phyloP scores from a whole-genome alignment of 2,888 invertebrate species.

The Pseudococcus viburni region DNA sequence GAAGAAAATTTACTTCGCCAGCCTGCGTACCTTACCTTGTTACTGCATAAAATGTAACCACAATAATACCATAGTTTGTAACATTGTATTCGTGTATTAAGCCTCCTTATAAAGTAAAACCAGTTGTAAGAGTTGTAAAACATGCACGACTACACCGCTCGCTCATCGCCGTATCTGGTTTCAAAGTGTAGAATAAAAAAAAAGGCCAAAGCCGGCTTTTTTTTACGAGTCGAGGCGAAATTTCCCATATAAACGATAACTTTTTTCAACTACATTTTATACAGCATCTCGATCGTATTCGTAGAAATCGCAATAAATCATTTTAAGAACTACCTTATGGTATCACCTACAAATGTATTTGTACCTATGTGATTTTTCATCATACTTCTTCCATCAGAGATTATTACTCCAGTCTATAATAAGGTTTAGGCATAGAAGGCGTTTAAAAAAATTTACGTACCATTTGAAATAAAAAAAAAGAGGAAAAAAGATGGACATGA shows the following conservation, averaged over 20 bases:
- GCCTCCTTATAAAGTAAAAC: not conserved
- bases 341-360: not conserved
- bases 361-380: not conserved
- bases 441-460: constrained; percentile 35
- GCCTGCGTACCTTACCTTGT: no score
- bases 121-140: not conserved
- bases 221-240: constrained; percentile 28
- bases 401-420: no score
- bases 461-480: not conserved
- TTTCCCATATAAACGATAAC: not conserved
- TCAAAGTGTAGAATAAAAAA: not conserved
- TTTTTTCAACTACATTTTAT: not conserved
- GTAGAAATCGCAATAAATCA: constrained; percentile 20
- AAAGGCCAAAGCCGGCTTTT: not conserved
- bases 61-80: not conserved
- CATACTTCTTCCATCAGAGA: no score
- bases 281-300: not conserved
- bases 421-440: not conserved
- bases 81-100: not conserved
- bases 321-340: not conserved
- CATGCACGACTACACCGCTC: not conserved
- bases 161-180: not conserved
- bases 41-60: no score
- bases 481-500: no score
- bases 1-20: no score